Evolutionary conservation across 2,113 vertebrate genomes (phyloP).

Genomic region (Romanogobio albipinnatus): DNA sequence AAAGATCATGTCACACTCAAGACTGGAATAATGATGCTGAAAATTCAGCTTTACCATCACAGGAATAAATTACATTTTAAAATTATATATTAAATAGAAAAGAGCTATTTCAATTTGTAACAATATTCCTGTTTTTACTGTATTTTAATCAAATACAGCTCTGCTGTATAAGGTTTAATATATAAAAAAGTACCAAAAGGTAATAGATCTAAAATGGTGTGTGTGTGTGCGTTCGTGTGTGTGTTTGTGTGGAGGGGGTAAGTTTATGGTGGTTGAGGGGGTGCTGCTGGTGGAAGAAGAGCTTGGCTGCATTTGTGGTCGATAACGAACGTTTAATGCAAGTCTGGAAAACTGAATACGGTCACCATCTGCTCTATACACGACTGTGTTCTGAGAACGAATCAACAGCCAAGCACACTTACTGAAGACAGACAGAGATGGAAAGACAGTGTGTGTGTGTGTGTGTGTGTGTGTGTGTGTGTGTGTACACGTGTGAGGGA

Average conservation of each 20-base stretch:
- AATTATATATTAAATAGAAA: background rate
- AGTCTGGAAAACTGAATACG: constrained; percentile 81
- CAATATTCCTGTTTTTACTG: background rate
- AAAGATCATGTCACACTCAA: background rate
- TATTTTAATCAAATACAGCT: background rate
- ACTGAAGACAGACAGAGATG: constrained; percentile 46
- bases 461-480: background rate
- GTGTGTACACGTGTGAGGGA: constrained; percentile 16
- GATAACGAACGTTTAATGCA: constrained; percentile 83
- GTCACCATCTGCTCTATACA: constrained; percentile 82
- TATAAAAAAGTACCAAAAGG: background rate
- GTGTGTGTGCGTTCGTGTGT: constrained; percentile 51
- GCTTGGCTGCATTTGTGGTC: constrained; percentile 78
- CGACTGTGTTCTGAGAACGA: constrained; percentile 72
- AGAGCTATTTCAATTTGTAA: background rate
- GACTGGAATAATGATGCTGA: background rate
- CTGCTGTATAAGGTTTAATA: background rate
- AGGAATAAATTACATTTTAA: background rate
- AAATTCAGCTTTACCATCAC: background rate
- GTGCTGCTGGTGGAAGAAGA: constrained; percentile 57
- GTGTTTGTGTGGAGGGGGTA: constrained; percentile 63
- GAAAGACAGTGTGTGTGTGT: background rate
- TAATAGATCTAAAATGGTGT: background rate
- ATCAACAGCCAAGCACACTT: constrained; percentile 62
- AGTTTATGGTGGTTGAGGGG: constrained; percentile 51